These are phyloP conservation scores for Orycteropus afer DNA, from an alignment of 2,113 vertebrate species.

Conservation along the genomic window DNA sequence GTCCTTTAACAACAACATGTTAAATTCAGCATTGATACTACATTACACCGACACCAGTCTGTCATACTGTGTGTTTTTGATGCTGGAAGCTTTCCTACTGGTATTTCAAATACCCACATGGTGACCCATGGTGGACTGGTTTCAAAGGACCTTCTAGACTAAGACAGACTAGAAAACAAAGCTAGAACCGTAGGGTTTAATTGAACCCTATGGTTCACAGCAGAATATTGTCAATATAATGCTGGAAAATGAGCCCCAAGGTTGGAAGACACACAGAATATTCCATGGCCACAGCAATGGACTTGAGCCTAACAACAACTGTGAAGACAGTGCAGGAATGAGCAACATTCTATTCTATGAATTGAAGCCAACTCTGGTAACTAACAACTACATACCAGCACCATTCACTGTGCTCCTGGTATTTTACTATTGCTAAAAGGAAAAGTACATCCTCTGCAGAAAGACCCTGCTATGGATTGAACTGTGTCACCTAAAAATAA, in stretches of 20 bases:
- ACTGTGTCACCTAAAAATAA: not conserved
- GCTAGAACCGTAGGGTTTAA: too few species aligned
- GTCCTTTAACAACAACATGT: too few species aligned
- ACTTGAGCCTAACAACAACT: not conserved
- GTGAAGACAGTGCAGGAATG: not conserved
- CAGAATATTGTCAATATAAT: not conserved
- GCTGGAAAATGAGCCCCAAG: not conserved
- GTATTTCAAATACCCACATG: not conserved
- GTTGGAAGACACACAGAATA: not conserved
- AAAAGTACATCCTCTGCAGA: not conserved
- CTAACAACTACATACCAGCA: not conserved
- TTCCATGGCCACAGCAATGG: not conserved
- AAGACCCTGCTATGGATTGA: not conserved
- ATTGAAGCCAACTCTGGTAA: not conserved
- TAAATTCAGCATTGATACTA: not conserved
- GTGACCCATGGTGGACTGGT: not conserved
- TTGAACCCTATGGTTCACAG: not conserved
- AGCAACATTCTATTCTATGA: not conserved
- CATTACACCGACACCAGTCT: not conserved
- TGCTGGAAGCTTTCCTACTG: not conserved
- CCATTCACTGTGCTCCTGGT: not conserved
- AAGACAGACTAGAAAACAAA: not conserved
- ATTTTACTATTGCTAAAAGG: not conserved
- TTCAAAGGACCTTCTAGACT: not conserved
- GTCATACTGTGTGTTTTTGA: not conserved